A percentile compares a stretch with the other conserved stretches of the same genome.
These are phyloP conservation scores for Cerastis rubricosa DNA, from an alignment of 2,888 invertebrate species.

Conservation along the genomic window DNA sequence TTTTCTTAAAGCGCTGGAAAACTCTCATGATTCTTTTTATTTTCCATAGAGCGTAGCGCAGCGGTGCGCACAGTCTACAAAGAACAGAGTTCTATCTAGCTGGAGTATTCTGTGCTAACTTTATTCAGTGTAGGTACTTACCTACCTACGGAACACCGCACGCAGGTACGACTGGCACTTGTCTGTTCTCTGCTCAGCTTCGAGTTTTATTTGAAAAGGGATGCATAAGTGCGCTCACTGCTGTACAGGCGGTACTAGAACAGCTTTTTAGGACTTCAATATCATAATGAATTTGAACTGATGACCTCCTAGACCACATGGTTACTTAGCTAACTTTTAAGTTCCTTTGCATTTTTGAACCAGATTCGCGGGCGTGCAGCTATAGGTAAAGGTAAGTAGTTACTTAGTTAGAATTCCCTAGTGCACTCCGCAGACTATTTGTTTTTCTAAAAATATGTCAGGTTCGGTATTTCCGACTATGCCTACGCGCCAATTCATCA, in stretches of 20 bases:
- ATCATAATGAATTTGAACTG: not conserved
- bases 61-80: not conserved
- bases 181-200: not conserved
- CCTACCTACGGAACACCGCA: constrained; percentile 13
- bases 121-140: not conserved
- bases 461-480: too few species aligned
- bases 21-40: not conserved
- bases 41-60: not conserved
- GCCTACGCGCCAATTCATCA: too few species aligned
- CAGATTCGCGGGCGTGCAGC: not conserved
- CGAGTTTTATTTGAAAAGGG: not conserved
- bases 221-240: constrained; percentile 5
- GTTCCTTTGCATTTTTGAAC: not conserved
- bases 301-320: not conserved
- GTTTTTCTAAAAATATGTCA: too few species aligned
- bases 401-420: not conserved
- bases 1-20: not conserved
- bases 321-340: not conserved
- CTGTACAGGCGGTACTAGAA: not conserved
- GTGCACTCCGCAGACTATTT: too few species aligned
- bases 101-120: not conserved
- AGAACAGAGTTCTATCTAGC: not conserved
- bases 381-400: not conserved
- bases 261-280: not conserved
- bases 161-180: not conserved